phyloP scores from a whole-genome alignment of 2,113 vertebrate genomes.

The Helogale parvula region DNA sequence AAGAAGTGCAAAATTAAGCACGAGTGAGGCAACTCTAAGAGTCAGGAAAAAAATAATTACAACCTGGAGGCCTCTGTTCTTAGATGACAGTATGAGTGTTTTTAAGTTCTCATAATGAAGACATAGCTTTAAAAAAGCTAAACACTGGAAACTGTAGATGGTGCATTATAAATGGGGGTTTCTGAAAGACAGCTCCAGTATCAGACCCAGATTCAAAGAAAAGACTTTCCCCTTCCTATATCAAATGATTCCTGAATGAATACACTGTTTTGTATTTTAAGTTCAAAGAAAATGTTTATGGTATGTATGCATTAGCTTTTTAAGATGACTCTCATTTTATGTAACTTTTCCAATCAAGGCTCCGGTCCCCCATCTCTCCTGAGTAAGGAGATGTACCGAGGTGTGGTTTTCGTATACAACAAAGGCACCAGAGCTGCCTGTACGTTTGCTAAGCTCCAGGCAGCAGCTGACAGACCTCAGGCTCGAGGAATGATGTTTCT shows the following conservation, averaged over 20 bases:
- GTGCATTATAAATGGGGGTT: background rate
- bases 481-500: background rate
- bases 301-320: background rate
- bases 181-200: background rate
- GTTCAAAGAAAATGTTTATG: background rate
- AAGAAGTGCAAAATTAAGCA: background rate
- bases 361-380: background rate
- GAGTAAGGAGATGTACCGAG: background rate
- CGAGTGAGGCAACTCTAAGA: background rate
- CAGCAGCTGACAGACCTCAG: background rate
- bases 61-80: background rate
- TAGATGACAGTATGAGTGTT: accelerated
- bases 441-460: background rate
- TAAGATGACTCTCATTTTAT: background rate
- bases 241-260: conserved; percentile 21
- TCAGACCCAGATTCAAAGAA: background rate
- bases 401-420: background rate
- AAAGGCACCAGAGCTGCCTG: background rate
- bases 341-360: background rate
- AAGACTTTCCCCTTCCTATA: background rate
- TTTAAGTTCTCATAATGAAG: background rate
- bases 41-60: background rate
- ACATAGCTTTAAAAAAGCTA: background rate
- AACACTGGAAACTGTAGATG: background rate
- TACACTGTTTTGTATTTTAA: background rate